A percentile compares a stretch with the other conserved stretches of the same genome.
These are phyloP conservation scores for Heliconius charithonia DNA, from an alignment of 2,888 invertebrate species.

Conservation along the genomic window DNA sequence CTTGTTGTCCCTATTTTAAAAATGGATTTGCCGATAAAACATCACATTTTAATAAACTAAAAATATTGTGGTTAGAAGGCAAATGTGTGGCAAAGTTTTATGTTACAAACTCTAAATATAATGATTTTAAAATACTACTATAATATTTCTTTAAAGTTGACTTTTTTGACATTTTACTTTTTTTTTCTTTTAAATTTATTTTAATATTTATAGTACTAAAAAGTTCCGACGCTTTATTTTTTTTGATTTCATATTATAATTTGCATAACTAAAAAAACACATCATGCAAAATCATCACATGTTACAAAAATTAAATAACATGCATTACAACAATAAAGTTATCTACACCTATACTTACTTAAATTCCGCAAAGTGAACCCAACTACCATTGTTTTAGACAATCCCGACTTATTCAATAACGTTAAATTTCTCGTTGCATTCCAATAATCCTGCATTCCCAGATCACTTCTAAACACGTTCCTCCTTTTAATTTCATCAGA, in stretches of 20 bases:
- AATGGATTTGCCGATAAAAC: background rate
- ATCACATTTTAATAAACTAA: background rate
- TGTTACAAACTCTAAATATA: too few species aligned
- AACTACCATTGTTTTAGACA: constrained; percentile 68
- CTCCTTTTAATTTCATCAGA: constrained; percentile 65
- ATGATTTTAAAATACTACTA: too few species aligned
- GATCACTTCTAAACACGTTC: constrained; percentile 70
- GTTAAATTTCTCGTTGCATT: constrained; percentile 72
- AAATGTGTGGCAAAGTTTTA: background rate
- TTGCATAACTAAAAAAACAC: too few species aligned
- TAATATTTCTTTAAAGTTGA: too few species aligned
- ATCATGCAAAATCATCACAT: too few species aligned
- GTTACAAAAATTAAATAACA: too few species aligned
- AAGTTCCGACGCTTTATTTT: background rate
- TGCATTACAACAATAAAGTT: background rate
- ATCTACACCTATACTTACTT: constrained; percentile 69
- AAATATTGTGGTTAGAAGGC: background rate
- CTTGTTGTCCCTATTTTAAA: background rate
- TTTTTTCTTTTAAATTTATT: too few species aligned
- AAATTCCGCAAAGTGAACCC: constrained; percentile 74
- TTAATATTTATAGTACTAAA: background rate
- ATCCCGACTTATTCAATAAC: constrained; percentile 70
- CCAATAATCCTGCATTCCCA: constrained; percentile 66
- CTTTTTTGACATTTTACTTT: too few species aligned
- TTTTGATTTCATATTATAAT: too few species aligned